Evolutionary conservation across 92 coral and sea anemone genomes (phyloP).

Genomic region (Epizoanthus rinbou): DNA sequence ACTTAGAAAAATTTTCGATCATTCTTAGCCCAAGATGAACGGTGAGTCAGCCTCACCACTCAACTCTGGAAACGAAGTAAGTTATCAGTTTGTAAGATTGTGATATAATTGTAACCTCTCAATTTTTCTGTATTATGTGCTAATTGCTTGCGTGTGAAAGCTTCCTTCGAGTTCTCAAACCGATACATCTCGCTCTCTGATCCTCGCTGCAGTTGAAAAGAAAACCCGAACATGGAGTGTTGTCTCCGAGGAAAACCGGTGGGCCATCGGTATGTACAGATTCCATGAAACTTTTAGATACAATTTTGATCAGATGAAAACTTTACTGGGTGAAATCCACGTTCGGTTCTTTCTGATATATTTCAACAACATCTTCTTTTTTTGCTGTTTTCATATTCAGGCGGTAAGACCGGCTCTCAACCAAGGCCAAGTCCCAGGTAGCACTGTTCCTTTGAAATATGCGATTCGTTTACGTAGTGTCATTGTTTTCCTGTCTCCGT

Average conservation of each 20-base stretch:
- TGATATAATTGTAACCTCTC: conserved; percentile 14
- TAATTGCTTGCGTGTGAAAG: conserved; percentile 28
- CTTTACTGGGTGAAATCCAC: not conserved
- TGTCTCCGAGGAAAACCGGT: conserved; percentile 44
- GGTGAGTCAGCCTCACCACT: conserved; percentile 68
- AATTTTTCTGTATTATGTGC: conserved; percentile 32
- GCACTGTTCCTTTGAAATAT: conserved; percentile 39
- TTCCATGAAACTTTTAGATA: not conserved
- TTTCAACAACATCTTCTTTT: not conserved
- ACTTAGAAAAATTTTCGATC: conserved; percentile 72
- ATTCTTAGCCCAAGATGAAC: conserved; percentile 73
- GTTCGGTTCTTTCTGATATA: not conserved
- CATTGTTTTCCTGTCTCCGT: not conserved
- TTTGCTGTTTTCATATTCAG: conserved; percentile 27
- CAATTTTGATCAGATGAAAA: not conserved
- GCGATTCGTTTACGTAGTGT: conserved; percentile 22
- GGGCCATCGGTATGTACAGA: conserved; percentile 65
- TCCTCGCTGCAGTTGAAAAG: conserved; percentile 66
- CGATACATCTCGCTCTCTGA: conserved; percentile 9
- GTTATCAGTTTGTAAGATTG: conserved; percentile 5
- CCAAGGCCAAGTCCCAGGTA: conserved; percentile 42
- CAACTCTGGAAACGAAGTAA: conserved; percentile 63
- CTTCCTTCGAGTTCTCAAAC: conserved; percentile 23
- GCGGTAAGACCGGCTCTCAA: conserved; percentile 28
- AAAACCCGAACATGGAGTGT: conserved; percentile 63